Evolutionary conservation across 2,888 invertebrate species (phyloP).

Genomic region (Arctia plantaginis): DNA sequence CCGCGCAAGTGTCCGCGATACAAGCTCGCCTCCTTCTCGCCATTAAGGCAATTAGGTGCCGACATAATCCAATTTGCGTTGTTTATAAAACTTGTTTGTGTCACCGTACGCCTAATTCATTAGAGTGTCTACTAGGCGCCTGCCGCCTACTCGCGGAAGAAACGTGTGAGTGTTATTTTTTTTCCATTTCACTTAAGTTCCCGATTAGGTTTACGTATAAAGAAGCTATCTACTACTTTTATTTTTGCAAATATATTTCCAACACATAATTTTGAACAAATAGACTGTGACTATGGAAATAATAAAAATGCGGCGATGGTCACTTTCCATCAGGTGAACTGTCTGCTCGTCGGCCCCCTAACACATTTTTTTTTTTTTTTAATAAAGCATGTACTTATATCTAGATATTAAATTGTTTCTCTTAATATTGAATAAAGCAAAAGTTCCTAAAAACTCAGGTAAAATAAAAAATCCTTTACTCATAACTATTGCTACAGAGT

Average conservation of each 20-base stretch:
- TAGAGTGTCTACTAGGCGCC: conserved; percentile 46
- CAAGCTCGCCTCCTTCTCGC: conserved; percentile 23
- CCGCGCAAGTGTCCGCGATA: conserved; percentile 6
- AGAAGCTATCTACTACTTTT: neutral
- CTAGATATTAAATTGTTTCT: no score
- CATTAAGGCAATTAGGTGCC: conserved; percentile 66
- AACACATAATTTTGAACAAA: no score
- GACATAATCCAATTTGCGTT: conserved; percentile 60
- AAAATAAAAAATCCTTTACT: no score
- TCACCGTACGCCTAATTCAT: conserved; percentile 51
- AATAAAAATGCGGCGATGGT: no score
- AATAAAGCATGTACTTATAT: no score
- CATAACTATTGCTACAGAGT: no score
- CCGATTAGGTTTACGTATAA: conserved; percentile 3
- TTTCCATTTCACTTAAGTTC: conserved; percentile 8
- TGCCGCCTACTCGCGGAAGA: conserved; percentile 22
- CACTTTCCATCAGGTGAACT: no score
- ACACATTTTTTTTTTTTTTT: no score
- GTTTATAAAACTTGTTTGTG: conserved; percentile 57
- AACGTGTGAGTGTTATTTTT: conserved; percentile 19
- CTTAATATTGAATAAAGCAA: no score
- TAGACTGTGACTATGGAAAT: no score
- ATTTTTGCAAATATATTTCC: neutral
- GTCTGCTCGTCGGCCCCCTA: no score
- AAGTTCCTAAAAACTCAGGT: no score